A percentile compares a stretch with the other conserved stretches of the same genome.
phyloP scores from a whole-genome alignment of 2,888 invertebrate species.

The Netelia melanura region DNA sequence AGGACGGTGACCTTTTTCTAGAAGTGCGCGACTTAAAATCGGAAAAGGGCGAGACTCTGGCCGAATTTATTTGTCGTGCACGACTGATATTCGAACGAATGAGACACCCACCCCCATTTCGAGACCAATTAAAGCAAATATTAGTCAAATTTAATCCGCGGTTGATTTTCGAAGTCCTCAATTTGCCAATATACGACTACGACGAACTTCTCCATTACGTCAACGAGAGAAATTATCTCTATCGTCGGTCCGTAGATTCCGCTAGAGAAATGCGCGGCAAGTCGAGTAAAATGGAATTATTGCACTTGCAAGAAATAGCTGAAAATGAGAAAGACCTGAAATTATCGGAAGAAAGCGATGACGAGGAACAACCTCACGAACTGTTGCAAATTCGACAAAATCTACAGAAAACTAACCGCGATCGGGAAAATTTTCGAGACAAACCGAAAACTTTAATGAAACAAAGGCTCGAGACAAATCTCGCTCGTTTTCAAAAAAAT shows the following conservation, averaged over 20 bases:
- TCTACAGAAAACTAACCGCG: neutral
- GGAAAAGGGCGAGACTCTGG: slow-evolving; percentile 46
- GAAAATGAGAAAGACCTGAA: no score
- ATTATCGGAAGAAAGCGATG: neutral
- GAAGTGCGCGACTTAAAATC: slow-evolving; percentile 44
- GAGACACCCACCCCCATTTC: slow-evolving; percentile 40
- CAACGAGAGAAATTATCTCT: slow-evolving; percentile 15
- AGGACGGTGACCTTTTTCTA: no score
- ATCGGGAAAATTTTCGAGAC: neutral
- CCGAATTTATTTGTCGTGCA: slow-evolving; percentile 55
- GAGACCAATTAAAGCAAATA: slow-evolving; percentile 54
- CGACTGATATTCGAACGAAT: slow-evolving; percentile 56
- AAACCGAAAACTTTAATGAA: slow-evolving; percentile 12
- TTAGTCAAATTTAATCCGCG: slow-evolving; percentile 50
- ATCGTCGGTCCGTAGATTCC: slow-evolving; percentile 8
- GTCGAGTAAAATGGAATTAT: neutral
- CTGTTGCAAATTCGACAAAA: slow-evolving; percentile 3
- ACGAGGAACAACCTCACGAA: neutral
- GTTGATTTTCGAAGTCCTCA: slow-evolving; percentile 40
- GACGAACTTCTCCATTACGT: slow-evolving; percentile 17
- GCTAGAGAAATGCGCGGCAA: neutral
- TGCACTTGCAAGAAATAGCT: no score
- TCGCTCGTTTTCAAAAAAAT: slow-evolving; percentile 22
- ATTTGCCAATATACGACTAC: slow-evolving; percentile 18
- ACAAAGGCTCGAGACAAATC: slow-evolving; percentile 43